A percentile compares a stretch with the other conserved stretches of the same genome.
Evolutionary conservation across 2,888 invertebrate species (phyloP).

Genomic region (Bellardia pandia): DNA sequence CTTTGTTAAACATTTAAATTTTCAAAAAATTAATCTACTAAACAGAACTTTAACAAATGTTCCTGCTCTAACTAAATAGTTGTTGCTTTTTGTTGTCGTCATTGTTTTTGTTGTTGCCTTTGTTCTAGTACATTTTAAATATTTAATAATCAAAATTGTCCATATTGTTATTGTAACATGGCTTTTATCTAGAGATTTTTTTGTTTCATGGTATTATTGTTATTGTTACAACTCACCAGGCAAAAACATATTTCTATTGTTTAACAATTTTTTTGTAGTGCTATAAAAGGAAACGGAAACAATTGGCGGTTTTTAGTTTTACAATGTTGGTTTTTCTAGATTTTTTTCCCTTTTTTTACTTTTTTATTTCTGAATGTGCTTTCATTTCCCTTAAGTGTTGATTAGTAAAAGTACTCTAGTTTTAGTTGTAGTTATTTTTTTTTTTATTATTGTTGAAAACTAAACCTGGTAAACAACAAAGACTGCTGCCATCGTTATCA

Average conservation of each 20-base stretch:
- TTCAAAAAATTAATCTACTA: too few species aligned
- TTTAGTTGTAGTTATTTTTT: conserved; percentile 26
- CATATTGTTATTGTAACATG: conserved; percentile 21
- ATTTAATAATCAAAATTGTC: conserved; percentile 36
- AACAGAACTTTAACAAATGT: neutral
- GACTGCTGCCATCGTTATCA: conserved; percentile 5
- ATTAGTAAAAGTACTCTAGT: conserved; percentile 68
- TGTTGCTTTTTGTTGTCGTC: neutral
- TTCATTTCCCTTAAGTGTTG: conserved; percentile 69
- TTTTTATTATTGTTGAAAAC: conserved; percentile 1
- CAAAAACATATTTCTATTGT: conserved; percentile 51
- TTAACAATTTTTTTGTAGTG: conserved; percentile 22
- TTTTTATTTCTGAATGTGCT: conserved; percentile 52
- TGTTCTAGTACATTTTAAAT: conserved; percentile 3
- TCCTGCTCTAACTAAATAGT: neutral
- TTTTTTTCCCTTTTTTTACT: conserved; percentile 15
- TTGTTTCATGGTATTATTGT: neutral
- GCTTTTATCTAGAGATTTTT: neutral
- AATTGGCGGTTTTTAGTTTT: conserved; percentile 66
- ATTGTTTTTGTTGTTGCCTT: neutral
- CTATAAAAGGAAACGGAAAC: conserved; percentile 67
- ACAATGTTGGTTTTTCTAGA: conserved; percentile 23
- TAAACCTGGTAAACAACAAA: conserved; percentile 46
- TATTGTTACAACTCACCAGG: conserved; percentile 33
- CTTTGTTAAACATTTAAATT: too few species aligned